Base-by-base conservation (phyloP, 2,888 invertebrate genomes). In the Allolobophora icterica region DNA sequence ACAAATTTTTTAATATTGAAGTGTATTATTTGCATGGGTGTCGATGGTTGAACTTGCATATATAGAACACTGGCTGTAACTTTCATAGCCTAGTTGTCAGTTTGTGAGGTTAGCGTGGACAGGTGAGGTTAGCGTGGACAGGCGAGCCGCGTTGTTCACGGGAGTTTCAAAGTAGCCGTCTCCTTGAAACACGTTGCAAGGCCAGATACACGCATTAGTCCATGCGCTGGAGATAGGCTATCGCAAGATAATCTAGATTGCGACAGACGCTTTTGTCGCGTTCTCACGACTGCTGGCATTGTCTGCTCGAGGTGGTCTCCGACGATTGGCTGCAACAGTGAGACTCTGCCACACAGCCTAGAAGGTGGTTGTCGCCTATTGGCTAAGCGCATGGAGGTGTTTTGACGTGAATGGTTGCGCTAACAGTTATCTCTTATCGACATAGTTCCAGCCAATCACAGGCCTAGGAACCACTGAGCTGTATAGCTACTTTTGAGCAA, bases 361-460 rank as follows among this genome's bases (percentile, higher is more conserved):
- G 71, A n/a, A 71, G 71, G 71, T 71, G 71, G 71, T 71, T 6
- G n/a, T 71, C n/a, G 71, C 71, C 71, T 30, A 71, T 71, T 71
- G 71, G 71, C 8, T 71, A n/a, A 71, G n/a, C 71, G 71, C 11
- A 30, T 71, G 30, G 71, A 71, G 71, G 71, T 71, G 71, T 71
- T 71, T n/a, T 71, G 71, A 71, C 71, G 71, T 30, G 71, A 71
- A n/a, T 71, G 71, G 71, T 71, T 71, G n/a, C n/a, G 71, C 71
- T 13, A 71, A 71, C 71, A n/a, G 71, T 71, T 71, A 11, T 71
- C 30, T n/a, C n/a, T 71, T 71, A 71, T 71, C 71, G 1, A n/a
- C 30, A 71, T n/a, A 71, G 30, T n/a, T 71, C 11, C 71, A 71
- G n/a, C 71, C 71, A 71, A 71, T 71, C n/a, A 8, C 71, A 71